These are phyloP conservation scores for Antheraea yamamai DNA, from an alignment of 2,888 invertebrate species.

Conservation along the genomic window DNA sequence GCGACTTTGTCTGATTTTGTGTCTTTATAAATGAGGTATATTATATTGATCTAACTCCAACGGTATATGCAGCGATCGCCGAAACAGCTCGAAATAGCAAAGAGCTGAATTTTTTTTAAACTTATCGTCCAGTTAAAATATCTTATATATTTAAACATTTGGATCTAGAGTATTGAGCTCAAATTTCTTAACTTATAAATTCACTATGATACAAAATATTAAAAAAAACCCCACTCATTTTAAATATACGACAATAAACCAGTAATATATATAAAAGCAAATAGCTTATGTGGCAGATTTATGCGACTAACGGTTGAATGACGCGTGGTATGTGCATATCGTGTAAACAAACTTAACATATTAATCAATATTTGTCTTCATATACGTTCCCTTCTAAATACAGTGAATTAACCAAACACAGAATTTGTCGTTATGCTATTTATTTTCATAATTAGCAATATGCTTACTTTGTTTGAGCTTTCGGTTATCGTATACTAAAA, in stretches of 20 bases:
- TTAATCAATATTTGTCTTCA: slow-evolving; percentile 21
- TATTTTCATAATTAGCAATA: slow-evolving; percentile 16
- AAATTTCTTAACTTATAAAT: no score
- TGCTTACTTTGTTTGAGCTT: background rate
- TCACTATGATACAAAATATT: background rate
- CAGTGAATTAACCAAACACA: slow-evolving; percentile 6
- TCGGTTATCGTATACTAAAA: background rate
- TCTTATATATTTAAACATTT: no score
- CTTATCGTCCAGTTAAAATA: no score
- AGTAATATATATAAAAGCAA: background rate
- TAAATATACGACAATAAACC: background rate
- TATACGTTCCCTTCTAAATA: slow-evolving; percentile 7
- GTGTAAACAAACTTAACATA: slow-evolving; percentile 12
- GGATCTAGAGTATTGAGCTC: no score
- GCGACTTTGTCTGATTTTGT: no score
- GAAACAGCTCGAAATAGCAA: no score
- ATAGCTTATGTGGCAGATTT: slow-evolving; percentile 7
- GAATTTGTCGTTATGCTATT: slow-evolving; percentile 9
- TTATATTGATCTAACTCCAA: no score
- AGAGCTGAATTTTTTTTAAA: no score
- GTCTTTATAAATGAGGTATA: no score
- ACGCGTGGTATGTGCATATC: slow-evolving; percentile 2
- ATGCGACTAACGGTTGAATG: slow-evolving; percentile 21
- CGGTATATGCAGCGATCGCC: no score
- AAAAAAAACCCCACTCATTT: background rate